Percentiles rank a stretch among this genome's conserved stretches.
Evolutionary conservation across 1,140 invertebrate species (phyloP).

Genomic region (Drosophila virilis): DNA sequence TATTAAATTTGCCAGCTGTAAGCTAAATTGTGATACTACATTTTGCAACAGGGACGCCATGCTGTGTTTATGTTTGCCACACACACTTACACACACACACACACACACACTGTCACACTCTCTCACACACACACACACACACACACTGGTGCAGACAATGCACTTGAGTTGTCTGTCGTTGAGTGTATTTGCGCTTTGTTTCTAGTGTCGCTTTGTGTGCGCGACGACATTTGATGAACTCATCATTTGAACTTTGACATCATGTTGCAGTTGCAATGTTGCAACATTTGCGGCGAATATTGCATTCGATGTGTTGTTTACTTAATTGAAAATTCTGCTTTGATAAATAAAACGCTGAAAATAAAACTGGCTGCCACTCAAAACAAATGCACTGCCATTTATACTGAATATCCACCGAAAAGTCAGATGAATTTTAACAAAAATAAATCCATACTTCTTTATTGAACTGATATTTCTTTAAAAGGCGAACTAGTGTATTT

Average conservation of each 20-base stretch:
- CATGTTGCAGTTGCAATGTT: constrained; percentile 8
- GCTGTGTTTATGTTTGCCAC: neutral
- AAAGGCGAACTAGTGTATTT: too few relatives aligned
- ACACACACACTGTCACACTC: constrained; percentile 26
- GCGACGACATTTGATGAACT: constrained; percentile 70
- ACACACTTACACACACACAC: neutral
- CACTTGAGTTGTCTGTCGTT: constrained; percentile 64
- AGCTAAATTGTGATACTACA: neutral
- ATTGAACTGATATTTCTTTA: too few relatives aligned
- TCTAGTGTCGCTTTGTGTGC: constrained; percentile 57
- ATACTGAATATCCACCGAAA: too few relatives aligned
- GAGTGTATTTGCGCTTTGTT: constrained; percentile 78
- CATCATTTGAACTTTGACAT: constrained; percentile 78
- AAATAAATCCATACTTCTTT: too few relatives aligned
- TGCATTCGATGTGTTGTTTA: neutral
- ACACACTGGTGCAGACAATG: constrained; percentile 42
- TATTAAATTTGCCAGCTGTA: constrained; percentile 6
- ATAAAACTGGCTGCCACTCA: neutral
- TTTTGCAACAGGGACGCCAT: neutral
- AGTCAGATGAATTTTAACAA: too few relatives aligned
- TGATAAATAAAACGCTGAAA: neutral
- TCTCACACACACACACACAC: constrained; percentile 21
- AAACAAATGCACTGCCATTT: too few relatives aligned
- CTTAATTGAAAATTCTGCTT: constrained; percentile 34
- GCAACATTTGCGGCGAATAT: constrained; percentile 10